Base-by-base conservation (phyloP, 2,797 vertebrate genomes). In the Adelosebastes latens region DNA sequence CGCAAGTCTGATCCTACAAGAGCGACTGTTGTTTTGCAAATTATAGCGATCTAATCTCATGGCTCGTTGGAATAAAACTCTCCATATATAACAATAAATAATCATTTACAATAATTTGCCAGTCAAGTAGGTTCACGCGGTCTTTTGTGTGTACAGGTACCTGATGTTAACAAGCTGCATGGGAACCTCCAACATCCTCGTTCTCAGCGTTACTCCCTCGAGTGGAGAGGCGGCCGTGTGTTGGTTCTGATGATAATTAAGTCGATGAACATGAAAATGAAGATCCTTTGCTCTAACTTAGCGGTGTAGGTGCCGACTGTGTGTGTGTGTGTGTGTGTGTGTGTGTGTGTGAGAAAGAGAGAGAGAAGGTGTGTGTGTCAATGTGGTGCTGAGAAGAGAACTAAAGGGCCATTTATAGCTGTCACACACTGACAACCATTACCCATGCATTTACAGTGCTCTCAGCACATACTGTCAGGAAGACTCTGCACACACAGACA, bases 361-460 rank as follows among this genome's bases (percentile, higher is more conserved):
- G 31, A 61, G 46, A 78, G 72, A 61, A 60, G 60, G 84, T 64
- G 86, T 78, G 81, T 85, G 87, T 89, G 82, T 89, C 82, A 79
- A 71, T 88, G 90, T 85, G 84, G 80, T 87, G 87, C 77, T 85
- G 88, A 89, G 88, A 82, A 89, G 81, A 90, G 85, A 91, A 91
- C 89, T 90, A 91, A 93, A 93, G 87, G 86, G 85, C 87, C 93
- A 93, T 93, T 94, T 94, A 93, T 93, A 92, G 91, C 89, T 93
- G 93, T 91, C 88, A 92, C 85, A 88, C 73, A 82, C 81, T 93
- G 92, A 92, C 94, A 94, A 90, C 92, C 90, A 92, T 93, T 94
- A 94, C 91, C 88, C 86, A 82, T 88, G 88, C 93, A 88, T 94
- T 94, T 94, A 94, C 92, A 92, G 87, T 87, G 82, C 83, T 93